phyloP scores from a whole-genome alignment of 2,797 vertebrate genomes.

The Cichlasoma orientale region DNA sequence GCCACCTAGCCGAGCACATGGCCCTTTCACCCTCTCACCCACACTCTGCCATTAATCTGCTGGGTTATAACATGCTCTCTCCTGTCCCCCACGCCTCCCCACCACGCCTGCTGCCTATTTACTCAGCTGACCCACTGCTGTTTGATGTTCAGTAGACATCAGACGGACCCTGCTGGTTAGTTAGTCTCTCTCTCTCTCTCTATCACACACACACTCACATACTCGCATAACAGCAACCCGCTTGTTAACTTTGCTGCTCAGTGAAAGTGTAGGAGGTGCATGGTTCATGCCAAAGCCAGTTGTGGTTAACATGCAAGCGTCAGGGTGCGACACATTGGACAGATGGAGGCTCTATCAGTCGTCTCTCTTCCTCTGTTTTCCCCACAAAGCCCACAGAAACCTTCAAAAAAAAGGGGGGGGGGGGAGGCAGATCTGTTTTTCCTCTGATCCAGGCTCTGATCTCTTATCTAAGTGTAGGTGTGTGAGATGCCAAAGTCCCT shows the following conservation, averaged over 20 bases:
- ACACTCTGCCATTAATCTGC: conserved; percentile 71
- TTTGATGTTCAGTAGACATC: conserved; percentile 72
- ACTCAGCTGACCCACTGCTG: conserved; percentile 76
- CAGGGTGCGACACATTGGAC: conserved; percentile 58
- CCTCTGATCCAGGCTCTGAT: conserved; percentile 60
- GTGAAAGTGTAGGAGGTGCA: conserved; percentile 65
- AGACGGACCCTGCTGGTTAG: conserved; percentile 41
- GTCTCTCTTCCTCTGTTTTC: conserved; percentile 55
- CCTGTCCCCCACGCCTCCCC: neutral
- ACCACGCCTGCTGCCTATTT: conserved; percentile 69
- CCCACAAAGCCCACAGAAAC: conserved; percentile 59
- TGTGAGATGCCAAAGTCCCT: conserved; percentile 27
- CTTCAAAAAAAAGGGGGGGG: too few species aligned
- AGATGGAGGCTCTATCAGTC: conserved; percentile 76
- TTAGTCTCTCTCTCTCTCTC: conserved; percentile 16
- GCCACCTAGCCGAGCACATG: conserved; percentile 58
- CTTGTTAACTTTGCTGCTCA: conserved; percentile 57
- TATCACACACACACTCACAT: conserved; percentile 11
- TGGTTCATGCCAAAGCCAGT: conserved; percentile 72
- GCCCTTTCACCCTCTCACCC: conserved; percentile 77
- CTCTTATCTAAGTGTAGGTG: conserved; percentile 53
- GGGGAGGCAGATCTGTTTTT: conserved; percentile 71
- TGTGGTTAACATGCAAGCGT: conserved; percentile 70
- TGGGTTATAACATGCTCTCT: conserved; percentile 39
- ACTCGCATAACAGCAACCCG: conserved; percentile 40